Base-by-base conservation (phyloP, 2,888 invertebrate species). In the Lithophane semibrunnea region DNA sequence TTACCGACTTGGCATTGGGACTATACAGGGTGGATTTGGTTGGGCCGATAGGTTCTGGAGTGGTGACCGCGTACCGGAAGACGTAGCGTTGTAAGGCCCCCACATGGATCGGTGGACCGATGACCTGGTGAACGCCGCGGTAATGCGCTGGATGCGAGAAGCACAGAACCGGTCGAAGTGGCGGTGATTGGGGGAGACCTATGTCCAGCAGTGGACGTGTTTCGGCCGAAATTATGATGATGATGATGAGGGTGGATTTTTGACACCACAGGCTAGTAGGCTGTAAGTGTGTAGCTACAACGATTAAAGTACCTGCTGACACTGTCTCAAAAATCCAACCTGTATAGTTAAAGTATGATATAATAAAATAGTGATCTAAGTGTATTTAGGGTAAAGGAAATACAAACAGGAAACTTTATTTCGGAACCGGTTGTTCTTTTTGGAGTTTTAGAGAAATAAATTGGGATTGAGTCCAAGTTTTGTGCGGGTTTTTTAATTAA, bases 1-100 rank as follows among this genome's bases (percentile, higher is more conserved):
- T 79, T 77, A 81, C 76, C 77, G 79, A 70, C 70, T 79, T 83
- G 82, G 74, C 83, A 72, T 81, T 83, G 84, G 75, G 73, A 71
- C 82, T 72, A 10, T 42, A 37, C 67, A 54, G 37, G n/a, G 10
- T n/a, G 56, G 37, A 58, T 58, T 68, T 56, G 29, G 29, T 29
- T 0, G 29, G 29, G 29, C 29, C 29, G 29, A 29, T 1, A 29
- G 29, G 29, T 29, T 29, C 29, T 29, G 29, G 29, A 1, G 29
- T n/a, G n/a, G n/a, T n/a, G n/a, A n/a, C n/a, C n/a, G n/a, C n/a
- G n/a, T n/a, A n/a, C n/a, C n/a, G n/a, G n/a, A n/a, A n/a, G n/a
- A n/a, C n/a, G n/a, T n/a, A n/a, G n/a, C n/a, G n/a, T n/a, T n/a
- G n/a, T n/a, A n/a, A n/a, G n/a, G n/a, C n/a, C n/a, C n/a, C n/a